Conservation (phyloP, 2,113 vertebrate genomes). For the Neotragus moschatus region DNA sequence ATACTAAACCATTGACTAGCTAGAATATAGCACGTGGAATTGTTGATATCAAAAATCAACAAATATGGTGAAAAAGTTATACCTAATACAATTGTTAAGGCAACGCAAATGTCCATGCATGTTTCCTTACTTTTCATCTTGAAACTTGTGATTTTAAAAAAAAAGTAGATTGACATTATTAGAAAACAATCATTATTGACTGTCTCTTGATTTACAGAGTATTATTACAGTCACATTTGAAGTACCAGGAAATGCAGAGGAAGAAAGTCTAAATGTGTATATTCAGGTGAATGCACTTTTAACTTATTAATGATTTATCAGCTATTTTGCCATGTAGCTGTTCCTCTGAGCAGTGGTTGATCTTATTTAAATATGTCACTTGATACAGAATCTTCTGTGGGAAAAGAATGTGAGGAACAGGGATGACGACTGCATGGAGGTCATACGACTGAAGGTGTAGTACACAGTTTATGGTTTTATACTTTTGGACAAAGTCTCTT, state of each 20-base stretch:
- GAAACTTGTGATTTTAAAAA: constrained; percentile 22
- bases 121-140: not conserved
- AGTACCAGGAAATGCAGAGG: constrained; percentile 86
- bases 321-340: not conserved
- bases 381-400: constrained; percentile 92
- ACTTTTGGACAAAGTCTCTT: not conserved
- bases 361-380: constrained; percentile 55
- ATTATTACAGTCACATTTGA: constrained; percentile 95
- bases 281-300: constrained; percentile 87
- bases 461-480: not conserved
- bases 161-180: not conserved
- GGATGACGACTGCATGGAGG: constrained; percentile 85
- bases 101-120: not conserved
- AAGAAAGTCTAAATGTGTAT: constrained; percentile 90
- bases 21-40: not conserved
- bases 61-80: not conserved
- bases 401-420: constrained; percentile 91
- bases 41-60: not conserved
- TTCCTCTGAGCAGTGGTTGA: not conserved
- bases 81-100: not conserved
- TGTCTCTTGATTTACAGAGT: constrained; percentile 81
- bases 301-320: constrained; percentile 6
- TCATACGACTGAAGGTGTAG: constrained; percentile 93
- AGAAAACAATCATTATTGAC: not conserved
- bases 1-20: not conserved